Evolutionary conservation across 2,113 vertebrate genomes (phyloP).

Genomic region (Ciconia maguari): DNA sequence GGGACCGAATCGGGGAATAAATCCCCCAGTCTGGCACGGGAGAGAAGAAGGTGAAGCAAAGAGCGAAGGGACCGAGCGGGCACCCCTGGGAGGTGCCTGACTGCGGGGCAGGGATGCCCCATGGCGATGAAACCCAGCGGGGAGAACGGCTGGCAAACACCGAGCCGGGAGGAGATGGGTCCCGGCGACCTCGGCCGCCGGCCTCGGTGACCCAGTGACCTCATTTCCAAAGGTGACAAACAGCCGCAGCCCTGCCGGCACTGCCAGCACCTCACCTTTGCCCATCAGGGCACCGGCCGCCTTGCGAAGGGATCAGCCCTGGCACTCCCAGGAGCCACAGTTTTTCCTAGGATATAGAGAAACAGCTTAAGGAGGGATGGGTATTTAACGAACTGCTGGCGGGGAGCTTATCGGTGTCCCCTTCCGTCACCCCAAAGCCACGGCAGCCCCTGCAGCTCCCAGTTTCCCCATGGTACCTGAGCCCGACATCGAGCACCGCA

Average conservation of each 20-base stretch:
- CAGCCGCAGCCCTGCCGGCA: rapidly evolving
- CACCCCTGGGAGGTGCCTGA: neutral
- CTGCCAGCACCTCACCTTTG: rapidly evolving
- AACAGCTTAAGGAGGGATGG: neutral
- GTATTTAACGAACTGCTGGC: rapidly evolving
- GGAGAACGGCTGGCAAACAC: neutral
- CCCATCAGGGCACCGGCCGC: rapidly evolving
- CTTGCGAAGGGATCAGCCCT: rapidly evolving
- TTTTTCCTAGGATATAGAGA: neutral
- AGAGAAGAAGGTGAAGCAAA: neutral
- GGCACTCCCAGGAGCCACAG: rapidly evolving
- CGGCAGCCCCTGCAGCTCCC: neutral
- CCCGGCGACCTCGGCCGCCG: rapidly evolving
- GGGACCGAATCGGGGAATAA: rapidly evolving
- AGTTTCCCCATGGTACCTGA: rapidly evolving
- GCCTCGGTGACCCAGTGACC: neutral
- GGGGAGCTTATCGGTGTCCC: neutral
- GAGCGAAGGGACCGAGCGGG: rapidly evolving
- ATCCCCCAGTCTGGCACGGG: rapidly evolving
- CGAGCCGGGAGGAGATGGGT: rapidly evolving
- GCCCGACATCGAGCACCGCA: rapidly evolving
- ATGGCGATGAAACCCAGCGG: rapidly evolving
- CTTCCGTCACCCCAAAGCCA: neutral
- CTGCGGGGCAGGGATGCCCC: neutral
- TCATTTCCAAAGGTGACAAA: neutral